Conservation (phyloP, 2,888 invertebrate species). For the Leistus spinibarbis region DNA sequence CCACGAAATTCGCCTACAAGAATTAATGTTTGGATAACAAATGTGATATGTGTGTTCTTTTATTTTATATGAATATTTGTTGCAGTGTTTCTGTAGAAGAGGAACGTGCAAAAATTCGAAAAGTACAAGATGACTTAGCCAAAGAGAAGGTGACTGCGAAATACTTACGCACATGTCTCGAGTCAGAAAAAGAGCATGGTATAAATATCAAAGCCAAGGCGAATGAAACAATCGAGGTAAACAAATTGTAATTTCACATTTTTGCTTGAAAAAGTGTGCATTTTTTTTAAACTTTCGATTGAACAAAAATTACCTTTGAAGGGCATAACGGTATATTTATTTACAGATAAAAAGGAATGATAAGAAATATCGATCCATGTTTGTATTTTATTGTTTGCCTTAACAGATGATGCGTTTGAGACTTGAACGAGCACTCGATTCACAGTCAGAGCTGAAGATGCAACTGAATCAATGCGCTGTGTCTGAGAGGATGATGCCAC, state of each 20-base stretch:
- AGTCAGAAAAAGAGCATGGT: slow-evolving; percentile 35
- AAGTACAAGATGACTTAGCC: slow-evolving; percentile 45
- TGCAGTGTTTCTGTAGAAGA: slow-evolving; percentile 44
- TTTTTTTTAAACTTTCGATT: too few relatives aligned
- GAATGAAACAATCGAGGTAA: slow-evolving; percentile 41
- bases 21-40: slow-evolving; percentile 40
- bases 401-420: slow-evolving; percentile 40
- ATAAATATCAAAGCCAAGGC: slow-evolving; percentile 38
- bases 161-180: slow-evolving; percentile 43
- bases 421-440: slow-evolving; percentile 42
- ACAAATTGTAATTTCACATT: not conserved
- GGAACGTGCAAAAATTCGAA: slow-evolving; percentile 42
- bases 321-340: too few relatives aligned
- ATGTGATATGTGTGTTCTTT: not conserved
- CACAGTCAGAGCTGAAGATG: slow-evolving; percentile 42
- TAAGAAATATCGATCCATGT: not conserved
- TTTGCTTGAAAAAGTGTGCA: too few relatives aligned
- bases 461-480: slow-evolving; percentile 38
- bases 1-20: slow-evolving; percentile 44
- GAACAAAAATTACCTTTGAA: too few relatives aligned
- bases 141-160: slow-evolving; percentile 42
- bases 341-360: not conserved
- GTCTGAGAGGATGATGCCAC: not conserved
- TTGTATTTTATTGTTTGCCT: not conserved
- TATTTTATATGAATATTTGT: slow-evolving; percentile 9